Evolutionary conservation across 2,797 vertebrate species (phyloP).

Genomic region (Aotus griseimembra): DNA sequence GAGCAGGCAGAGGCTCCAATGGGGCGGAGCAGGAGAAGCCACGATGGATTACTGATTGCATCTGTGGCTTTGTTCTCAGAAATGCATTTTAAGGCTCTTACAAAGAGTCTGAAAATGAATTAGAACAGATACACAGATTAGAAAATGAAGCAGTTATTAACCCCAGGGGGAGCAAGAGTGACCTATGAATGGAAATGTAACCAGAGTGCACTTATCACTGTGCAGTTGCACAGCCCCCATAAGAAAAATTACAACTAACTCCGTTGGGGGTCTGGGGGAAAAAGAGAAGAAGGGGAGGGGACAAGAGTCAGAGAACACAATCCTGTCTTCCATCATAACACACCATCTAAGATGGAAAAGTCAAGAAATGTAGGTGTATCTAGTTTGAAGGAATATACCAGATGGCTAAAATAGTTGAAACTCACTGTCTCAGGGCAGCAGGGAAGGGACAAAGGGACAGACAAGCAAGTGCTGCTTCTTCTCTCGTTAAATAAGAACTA

Average conservation of each 20-base stretch:
- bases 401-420: background rate
- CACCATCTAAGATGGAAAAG: background rate
- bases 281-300: background rate
- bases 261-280: background rate
- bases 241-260: background rate
- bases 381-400: background rate
- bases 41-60: rapidly evolving
- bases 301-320: background rate
- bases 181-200: background rate
- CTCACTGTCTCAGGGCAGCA: background rate
- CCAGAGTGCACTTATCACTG: background rate
- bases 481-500: background rate
- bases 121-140: background rate
- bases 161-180: background rate
- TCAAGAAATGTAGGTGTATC: background rate
- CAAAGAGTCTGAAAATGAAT: background rate
- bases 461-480: background rate
- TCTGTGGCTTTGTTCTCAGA: rapidly evolving
- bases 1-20: background rate
- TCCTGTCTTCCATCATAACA: background rate
- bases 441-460: background rate
- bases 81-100: too few relatives aligned
- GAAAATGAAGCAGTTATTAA: background rate
- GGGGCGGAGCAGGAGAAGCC: background rate
- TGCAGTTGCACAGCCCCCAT: background rate